A percentile compares a stretch with the other conserved stretches of the same genome.
These are phyloP conservation scores for Fulica atra DNA, from an alignment of 2,113 vertebrate species.

Conservation along the genomic window DNA sequence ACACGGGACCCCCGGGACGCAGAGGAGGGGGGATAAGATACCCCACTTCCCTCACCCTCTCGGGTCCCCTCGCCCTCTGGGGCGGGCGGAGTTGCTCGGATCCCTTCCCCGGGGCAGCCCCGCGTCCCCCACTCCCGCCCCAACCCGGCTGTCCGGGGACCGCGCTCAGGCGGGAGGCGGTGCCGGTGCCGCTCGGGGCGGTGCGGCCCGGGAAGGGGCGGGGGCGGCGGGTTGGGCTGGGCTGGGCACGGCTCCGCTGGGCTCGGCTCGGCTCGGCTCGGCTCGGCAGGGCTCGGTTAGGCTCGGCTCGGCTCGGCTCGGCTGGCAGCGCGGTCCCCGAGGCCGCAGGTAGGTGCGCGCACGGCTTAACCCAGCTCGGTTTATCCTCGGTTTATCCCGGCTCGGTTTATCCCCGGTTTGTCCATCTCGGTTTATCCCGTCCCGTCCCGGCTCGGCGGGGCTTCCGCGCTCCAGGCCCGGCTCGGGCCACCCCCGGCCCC, in stretches of 20 bases:
- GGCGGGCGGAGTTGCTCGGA: not conserved
- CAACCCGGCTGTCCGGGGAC: not conserved
- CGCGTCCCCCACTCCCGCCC: not conserved
- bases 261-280: not conserved
- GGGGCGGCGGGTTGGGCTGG: not conserved
- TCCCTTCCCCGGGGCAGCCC: too few relatives aligned
- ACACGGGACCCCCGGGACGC: not conserved
- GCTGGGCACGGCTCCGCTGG: not conserved
- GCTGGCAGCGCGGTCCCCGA: not conserved
- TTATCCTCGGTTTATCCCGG: not conserved
- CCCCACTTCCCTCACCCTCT: not conserved
- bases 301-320: not conserved
- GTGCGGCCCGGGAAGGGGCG: conserved; percentile 39
- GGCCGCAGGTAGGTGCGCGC: conserved; percentile 4
- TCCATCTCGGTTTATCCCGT: not conserved
- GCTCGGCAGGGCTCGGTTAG: not conserved
- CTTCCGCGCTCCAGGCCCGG: not conserved
- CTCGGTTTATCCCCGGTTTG: not conserved
- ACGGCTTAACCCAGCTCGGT: not conserved
- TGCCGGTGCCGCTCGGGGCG: conserved; percentile 48
- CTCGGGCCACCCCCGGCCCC: too few relatives aligned
- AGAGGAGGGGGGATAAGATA: too few relatives aligned
- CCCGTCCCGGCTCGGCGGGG: not conserved
- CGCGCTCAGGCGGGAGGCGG: conserved; percentile 28
- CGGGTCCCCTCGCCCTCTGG: not conserved